Base-by-base conservation (phyloP, 2,113 vertebrate genomes). In the Alectura lathami region DNA sequence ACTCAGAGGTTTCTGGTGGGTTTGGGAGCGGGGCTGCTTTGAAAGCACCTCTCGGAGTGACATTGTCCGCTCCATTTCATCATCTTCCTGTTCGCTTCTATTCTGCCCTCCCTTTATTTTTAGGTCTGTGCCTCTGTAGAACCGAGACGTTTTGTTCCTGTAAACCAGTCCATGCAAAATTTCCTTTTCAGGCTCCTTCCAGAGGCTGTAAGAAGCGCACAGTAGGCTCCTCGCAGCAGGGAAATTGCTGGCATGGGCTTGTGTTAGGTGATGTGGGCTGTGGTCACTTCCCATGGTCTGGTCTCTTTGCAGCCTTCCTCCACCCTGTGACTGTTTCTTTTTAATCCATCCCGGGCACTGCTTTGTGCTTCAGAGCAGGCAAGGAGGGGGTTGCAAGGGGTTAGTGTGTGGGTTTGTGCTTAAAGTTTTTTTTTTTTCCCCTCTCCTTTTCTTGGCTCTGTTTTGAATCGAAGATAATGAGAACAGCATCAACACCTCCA, bases 91-190 rank as follows among this genome's bases (percentile, higher is more conserved):
- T 53, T 75, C 57, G 13, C 67, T 76, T 59, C 36, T 63, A 54
- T 83, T 77, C 92, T 22, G 9, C 29, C n/a, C 30, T 42, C 67
- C 22, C 27, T 75, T 26, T 70, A 32, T 62, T 68, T 68, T 29
- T 32, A 40, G 80, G 30, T 47, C 69, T 38, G 63, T 82, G 78
- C 73, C 81, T 75, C 74, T 64, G 11, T 10, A 77, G 51, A 38
- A 80, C 94, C 56, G 91, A 86, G 88, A 6, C 2, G 18, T 86
- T 94, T 96, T 94, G 76, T 89, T 87, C 89, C 86, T 72, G 63
- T 74, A 83, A 77, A 74, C 42, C 79, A 75, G 79, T 64, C 93
- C 91, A 29, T 94, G 91, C 93, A 67, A 85, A 87, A 73, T 88
- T 66, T 8, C 26, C 88, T 64, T 95, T 88, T 90, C 88, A 93